Conservation (phyloP, 2,888 invertebrate species). For the Netelia fuscicornis region DNA sequence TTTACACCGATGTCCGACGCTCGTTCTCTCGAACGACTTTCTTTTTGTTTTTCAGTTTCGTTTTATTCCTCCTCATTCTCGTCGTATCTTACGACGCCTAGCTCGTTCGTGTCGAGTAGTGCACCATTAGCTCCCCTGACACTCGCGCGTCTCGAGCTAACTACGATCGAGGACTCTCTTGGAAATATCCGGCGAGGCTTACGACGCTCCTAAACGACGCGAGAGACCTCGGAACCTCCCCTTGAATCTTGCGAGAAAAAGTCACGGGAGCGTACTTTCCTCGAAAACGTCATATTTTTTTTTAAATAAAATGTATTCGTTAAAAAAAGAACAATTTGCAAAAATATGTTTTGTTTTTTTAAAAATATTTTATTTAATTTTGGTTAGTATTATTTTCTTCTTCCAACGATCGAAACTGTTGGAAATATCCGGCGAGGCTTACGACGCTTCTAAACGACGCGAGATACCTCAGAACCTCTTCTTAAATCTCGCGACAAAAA, state of each 20-base stretch:
- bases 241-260: neutral
- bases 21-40: conserved; percentile 49
- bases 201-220: conserved; percentile 11
- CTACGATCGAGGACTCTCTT: conserved; percentile 21
- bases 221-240: neutral
- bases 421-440: conserved; percentile 9
- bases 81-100: conserved; percentile 54
- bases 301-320: too few species aligned
- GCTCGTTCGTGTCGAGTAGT: conserved; percentile 61
- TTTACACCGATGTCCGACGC: conserved; percentile 69
- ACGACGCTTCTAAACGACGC: conserved; percentile 9
- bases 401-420: conserved; percentile 8
- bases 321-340: too few species aligned
- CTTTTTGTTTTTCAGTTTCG: conserved; percentile 47
- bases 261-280: neutral
- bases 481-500: neutral
- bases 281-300: neutral
- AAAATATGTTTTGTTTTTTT: too few species aligned
- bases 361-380: too few species aligned
- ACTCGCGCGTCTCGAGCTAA: conserved; percentile 39
- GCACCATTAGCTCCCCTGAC: conserved; percentile 65
- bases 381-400: too few species aligned
- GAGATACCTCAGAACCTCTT: neutral
- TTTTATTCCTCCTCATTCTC: conserved; percentile 44
- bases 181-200: conserved; percentile 9